Conservation (phyloP, 1,140 invertebrate species). For the Leptinotarsa defecta region DNA sequence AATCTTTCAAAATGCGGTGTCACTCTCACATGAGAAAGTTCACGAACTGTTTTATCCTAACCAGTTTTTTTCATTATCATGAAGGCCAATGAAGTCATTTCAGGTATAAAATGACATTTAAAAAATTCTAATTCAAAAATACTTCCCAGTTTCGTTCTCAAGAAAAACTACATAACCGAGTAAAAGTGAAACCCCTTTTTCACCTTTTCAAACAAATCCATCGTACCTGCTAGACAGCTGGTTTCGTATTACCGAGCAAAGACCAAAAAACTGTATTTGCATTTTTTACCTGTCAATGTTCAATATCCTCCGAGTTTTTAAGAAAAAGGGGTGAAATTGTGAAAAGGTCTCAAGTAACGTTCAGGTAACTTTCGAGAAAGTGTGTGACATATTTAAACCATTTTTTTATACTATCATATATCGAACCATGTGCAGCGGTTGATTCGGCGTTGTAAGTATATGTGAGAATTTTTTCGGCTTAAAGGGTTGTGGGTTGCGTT, state of each 20-base stretch:
- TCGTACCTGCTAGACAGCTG: slow-evolving; percentile 22
- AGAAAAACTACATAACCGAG: slow-evolving; percentile 16
- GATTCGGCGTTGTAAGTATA: slow-evolving; percentile 6
- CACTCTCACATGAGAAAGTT: slow-evolving; percentile 9
- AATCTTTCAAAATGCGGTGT: neutral
- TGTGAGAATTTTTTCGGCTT: slow-evolving; percentile 25
- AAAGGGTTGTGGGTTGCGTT: slow-evolving; percentile 13
- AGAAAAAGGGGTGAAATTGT: slow-evolving; percentile 28
- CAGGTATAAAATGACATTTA: slow-evolving; percentile 10
- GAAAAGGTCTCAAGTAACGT: slow-evolving; percentile 19
- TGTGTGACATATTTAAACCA: slow-evolving; percentile 30
- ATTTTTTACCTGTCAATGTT: slow-evolving; percentile 27
- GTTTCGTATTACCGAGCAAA: slow-evolving; percentile 11
- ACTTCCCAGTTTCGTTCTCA: slow-evolving; percentile 17
- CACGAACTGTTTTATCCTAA: neutral
- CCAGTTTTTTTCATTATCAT: neutral
- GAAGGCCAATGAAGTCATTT: neutral
- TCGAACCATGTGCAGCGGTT: slow-evolving; percentile 21
- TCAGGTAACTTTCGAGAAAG: slow-evolving; percentile 20
- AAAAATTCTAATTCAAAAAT: neutral
- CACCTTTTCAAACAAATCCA: slow-evolving; percentile 14
- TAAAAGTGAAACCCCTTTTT: slow-evolving; percentile 25
- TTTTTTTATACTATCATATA: slow-evolving; percentile 19
- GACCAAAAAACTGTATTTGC: slow-evolving; percentile 24
- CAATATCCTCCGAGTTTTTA: slow-evolving; percentile 26